These are phyloP conservation scores for Clytia hemisphaerica DNA, from an alignment of 30 jellyfish, hydroid and myxozoan genomes.

Conservation along the genomic window DNA sequence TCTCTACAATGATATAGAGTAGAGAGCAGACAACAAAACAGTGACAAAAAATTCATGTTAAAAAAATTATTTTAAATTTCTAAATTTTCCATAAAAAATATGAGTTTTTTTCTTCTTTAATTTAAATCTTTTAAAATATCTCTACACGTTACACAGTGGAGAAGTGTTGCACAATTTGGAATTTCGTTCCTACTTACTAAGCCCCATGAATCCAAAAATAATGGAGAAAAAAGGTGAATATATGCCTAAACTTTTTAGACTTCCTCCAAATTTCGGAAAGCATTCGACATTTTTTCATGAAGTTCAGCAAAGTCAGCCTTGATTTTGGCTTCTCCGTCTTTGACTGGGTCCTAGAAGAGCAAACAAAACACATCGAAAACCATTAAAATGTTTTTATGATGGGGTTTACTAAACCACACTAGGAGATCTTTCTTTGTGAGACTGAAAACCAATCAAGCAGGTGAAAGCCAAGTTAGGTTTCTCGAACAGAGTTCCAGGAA, in stretches of 20 bases:
- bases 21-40: no score
- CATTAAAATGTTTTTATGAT: no score
- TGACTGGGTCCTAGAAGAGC: conserved; percentile 81
- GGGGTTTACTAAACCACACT: no score
- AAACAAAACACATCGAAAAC: neutral
- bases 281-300: conserved; percentile 80
- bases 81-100: neutral
- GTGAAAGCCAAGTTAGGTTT: neutral
- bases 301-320: conserved; percentile 75
- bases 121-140: no score
- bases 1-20: no score
- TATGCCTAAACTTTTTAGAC: conserved; percentile 23
- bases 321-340: conserved; percentile 87
- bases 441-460: neutral
- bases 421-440: no score
- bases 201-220: neutral
- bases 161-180: no score
- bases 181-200: no score
- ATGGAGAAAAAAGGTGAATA: neutral
- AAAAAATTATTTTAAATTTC: neutral
- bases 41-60: no score
- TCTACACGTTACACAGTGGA: no score
- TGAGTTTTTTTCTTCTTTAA: neutral
- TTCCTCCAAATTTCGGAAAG: conserved; percentile 91
- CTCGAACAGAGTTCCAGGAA: neutral